Evolutionary conservation across 2,113 vertebrate genomes (phyloP), one percentile per base, ranked within the genome.

Genomic region (Saguinus midas): DNA sequence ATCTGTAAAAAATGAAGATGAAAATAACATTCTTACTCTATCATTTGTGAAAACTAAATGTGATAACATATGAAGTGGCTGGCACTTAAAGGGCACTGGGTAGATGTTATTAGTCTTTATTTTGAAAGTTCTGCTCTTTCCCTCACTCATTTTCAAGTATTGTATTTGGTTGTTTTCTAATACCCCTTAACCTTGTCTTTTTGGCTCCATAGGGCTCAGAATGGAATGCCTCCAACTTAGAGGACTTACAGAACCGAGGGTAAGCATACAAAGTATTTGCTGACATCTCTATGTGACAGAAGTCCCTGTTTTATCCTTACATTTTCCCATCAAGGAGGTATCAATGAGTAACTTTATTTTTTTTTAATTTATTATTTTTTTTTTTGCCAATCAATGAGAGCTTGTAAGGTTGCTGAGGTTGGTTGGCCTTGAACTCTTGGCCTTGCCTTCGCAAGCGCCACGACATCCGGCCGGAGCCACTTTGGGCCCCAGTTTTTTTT

Each of bases 221-320:
- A 95, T 99, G 99, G 99, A 99, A 99, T 2, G 99, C 99, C 82
- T 99, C 99, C 80, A 99, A 99, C 96, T 98, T 99, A 97, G 99
- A 99, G 96, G 99, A 99, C 97, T 98, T 99, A 97, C 99, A 99
- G 98, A 99, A 99, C 98, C 99, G 99, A 98, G 99, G 99, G 99
- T 99, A 98, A 99, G 99, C 86, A 96, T 58, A 94, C 29, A 79
- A 3, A 87, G 10, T 87, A 72, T 35, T 80, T 64, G 27, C 57
- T 86, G 43, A 68, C 18, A 58, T 2, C 35, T 5, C 29, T 20
- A 0, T 90, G 29, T 82, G 23, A 29, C 40, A 86, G 45, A 96
- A 90, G 25, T 75, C 90, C 37, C 70, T 78, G n/a, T 91, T 96
- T 50, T 83, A 52, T 92, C 50, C 97, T 97, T 87, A 37, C 35